phyloP scores from a whole-genome alignment of 2,113 vertebrate genomes.

The Cyphomyrus plagiostoma region DNA sequence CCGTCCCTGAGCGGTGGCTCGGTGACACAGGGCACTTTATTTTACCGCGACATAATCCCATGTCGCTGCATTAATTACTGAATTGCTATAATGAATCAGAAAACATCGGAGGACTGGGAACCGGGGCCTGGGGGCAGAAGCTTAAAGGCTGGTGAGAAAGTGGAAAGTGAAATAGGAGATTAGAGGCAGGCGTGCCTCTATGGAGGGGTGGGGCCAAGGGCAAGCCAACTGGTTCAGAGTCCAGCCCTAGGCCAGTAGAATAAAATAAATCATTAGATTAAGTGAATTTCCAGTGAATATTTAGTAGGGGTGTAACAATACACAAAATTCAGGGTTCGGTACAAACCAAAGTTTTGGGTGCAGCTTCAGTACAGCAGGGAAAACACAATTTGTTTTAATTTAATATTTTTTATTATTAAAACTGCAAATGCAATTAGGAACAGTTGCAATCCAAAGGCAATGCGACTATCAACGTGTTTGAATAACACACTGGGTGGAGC shows the following conservation, averaged over 20 bases:
- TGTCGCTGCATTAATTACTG: slow-evolving; percentile 71
- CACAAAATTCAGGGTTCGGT: not conserved
- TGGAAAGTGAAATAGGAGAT: slow-evolving; percentile 7
- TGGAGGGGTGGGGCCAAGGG: not conserved
- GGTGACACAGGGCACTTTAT: slow-evolving; percentile 54
- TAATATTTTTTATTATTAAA: not conserved
- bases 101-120: slow-evolving; percentile 35
- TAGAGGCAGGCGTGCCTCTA: not conserved
- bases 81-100: slow-evolving; percentile 76
- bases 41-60: slow-evolving; percentile 65
- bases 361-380: not conserved
- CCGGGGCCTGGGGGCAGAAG: slow-evolving; percentile 32
- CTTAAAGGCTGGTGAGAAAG: slow-evolving; percentile 44
- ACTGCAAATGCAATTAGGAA: not conserved
- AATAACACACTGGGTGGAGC: not conserved
- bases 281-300: not conserved
- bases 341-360: not conserved
- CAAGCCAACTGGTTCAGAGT: not conserved
- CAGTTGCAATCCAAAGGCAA: not conserved
- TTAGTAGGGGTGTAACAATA: not conserved
- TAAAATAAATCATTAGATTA: not conserved
- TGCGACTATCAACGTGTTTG: not conserved
- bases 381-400: not conserved
- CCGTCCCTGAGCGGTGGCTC: not conserved
- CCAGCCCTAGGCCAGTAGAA: not conserved